phyloP scores from a whole-genome alignment of 1,140 invertebrate genomes.

The Cherax destructor region DNA sequence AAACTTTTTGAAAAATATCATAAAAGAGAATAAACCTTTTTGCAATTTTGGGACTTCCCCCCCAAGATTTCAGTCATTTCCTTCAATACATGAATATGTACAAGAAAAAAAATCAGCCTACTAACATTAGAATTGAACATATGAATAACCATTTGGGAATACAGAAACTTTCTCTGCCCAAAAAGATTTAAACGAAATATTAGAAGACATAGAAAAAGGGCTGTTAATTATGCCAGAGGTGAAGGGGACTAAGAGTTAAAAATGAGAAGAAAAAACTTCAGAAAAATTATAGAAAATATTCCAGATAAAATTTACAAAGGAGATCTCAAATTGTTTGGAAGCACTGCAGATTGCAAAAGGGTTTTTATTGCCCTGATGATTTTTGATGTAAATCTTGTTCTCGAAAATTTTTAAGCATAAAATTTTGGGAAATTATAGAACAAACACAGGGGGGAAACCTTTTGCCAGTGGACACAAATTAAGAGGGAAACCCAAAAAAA shows the following conservation, averaged over 20 bases:
- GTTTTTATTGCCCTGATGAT: constrained; percentile 32
- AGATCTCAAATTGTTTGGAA: constrained; percentile 9
- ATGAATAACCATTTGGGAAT: not conserved
- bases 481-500: not conserved
- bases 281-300: not conserved
- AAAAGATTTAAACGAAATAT: not conserved
- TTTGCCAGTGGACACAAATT: not conserved
- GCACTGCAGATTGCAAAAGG: not conserved
- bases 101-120: no score
- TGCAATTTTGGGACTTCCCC: not conserved
- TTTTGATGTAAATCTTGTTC: constrained; percentile 18
- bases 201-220: not conserved
- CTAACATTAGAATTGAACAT: no score
- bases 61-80: not conserved
- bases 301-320: not conserved
- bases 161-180: not conserved
- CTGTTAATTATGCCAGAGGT: not conserved
- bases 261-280: not conserved
- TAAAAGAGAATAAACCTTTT: not conserved
- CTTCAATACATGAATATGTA: not conserved
- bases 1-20: not conserved
- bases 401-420: not conserved
- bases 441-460: not conserved
- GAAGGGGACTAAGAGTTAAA: not conserved
- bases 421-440: no score